Evolutionary conservation across 2,113 vertebrate genomes (phyloP), one percentile per base, ranked within the genome.

Genomic region (Perca schrenkii): DNA sequence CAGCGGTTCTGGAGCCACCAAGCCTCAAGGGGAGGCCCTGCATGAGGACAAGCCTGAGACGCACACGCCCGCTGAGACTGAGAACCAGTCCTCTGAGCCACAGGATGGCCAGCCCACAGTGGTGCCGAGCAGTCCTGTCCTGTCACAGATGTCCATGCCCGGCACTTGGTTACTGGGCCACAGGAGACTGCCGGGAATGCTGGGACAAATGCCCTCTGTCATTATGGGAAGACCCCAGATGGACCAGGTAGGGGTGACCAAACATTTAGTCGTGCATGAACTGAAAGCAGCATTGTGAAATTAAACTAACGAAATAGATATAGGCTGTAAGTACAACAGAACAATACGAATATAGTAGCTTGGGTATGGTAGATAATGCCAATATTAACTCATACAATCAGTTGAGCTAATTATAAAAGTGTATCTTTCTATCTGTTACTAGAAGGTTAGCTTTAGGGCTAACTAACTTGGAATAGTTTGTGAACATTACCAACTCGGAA

Each of bases 141-240:
- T 94, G 90, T 93, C 96, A 0, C 96, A 96, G 84, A 94, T 92
- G 95, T 73, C 77, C 88, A 89, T 93, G 88, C 92, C 92, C 0
- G 92, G 94, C 77, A 95, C 91, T 0, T 87, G 96, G 88, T 92
- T 96, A 49, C 86, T 96, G 40, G 95, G 95, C 61, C 95, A 96
- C 85, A 95, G 96, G 91, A 96, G 96, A 86, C 95, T 98, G 89
- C 96, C 97, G 31, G 94, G 95, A 82, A 95, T 96, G 91, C 94
- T 94, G 80, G 94, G 93, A 77, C 93, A 95, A 91, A 85, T 96
- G 78, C 96, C 96, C 74, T 93, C 97, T 74, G 93, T 97, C 93
- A 95, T 96, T 77, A 95, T 97, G 93, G 96, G 95, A 92, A 95
- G 97, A 92, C 81, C 95, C 82, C 96, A 96, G 83, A 94, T 93